These are phyloP conservation scores for Pelusios castaneus DNA, from an alignment of 2,113 vertebrate genomes.

Conservation along the genomic window DNA sequence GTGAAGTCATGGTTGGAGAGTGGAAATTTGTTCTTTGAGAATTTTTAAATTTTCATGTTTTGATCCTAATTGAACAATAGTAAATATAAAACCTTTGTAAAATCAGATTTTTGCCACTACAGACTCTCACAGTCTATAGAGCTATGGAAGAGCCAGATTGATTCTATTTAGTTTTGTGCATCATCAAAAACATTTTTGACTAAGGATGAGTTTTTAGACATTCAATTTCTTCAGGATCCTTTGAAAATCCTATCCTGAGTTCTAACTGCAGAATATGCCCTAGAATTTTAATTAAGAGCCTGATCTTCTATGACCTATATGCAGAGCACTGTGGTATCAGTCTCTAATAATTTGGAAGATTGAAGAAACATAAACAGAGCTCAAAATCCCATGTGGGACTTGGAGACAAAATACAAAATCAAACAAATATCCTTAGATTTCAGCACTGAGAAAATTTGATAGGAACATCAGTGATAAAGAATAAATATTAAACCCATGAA, in stretches of 20 bases:
- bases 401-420: neutral
- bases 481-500: neutral
- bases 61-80: neutral
- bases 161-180: neutral
- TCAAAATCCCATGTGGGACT: neutral
- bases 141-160: neutral
- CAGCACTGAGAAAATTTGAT: neutral
- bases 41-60: neutral
- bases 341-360: rapidly evolving
- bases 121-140: neutral
- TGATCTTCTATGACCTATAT: neutral
- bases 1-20: neutral
- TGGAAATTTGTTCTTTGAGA: neutral
- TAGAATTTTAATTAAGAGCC: neutral
- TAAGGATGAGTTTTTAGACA: neutral
- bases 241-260: neutral
- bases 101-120: neutral
- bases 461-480: neutral
- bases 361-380: neutral
- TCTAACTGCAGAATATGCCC: neutral
- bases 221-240: neutral
- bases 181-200: neutral
- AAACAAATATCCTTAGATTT: neutral
- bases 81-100: neutral
- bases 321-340: neutral